Evolutionary conservation across 1,140 invertebrate species (phyloP).

Genomic region (Lanistes nyassanus): DNA sequence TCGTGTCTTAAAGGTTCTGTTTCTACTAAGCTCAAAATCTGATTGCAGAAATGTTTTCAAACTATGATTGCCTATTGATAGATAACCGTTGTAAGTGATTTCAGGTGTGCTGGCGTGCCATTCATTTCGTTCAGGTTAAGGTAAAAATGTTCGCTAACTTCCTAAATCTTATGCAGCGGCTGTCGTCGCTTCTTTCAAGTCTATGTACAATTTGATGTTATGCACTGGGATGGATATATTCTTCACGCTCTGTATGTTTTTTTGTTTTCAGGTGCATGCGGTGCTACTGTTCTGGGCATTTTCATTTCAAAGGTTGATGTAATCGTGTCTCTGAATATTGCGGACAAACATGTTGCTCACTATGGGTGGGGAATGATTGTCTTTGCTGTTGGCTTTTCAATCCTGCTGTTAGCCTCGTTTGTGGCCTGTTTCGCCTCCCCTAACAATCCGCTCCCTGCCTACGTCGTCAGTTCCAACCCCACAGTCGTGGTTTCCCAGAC

Average conservation of each 20-base stretch:
- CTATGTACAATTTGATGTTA: background rate
- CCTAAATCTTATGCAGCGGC: too few relatives aligned
- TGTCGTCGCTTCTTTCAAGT: background rate
- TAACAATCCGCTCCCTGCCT: conserved; percentile 2
- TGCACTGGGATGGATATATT: too few relatives aligned
- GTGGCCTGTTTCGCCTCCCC: conserved; percentile 17
- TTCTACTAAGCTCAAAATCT: too few relatives aligned
- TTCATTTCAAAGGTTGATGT: background rate
- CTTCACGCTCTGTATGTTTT: too few relatives aligned
- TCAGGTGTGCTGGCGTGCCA: too few relatives aligned
- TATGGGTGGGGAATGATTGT: conserved; percentile 19
- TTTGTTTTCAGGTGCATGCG: too few relatives aligned
- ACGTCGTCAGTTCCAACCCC: background rate
- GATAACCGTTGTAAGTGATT: too few relatives aligned
- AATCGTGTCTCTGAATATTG: background rate
- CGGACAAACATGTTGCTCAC: background rate
- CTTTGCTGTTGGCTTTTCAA: background rate
- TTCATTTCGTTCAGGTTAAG: too few relatives aligned
- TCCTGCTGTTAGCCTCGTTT: conserved; percentile 12
- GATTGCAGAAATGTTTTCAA: too few relatives aligned
- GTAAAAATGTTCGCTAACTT: too few relatives aligned
- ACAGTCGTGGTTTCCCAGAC: background rate
- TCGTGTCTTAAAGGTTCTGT: too few relatives aligned
- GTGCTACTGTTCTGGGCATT: background rate
- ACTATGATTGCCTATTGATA: too few relatives aligned